These are phyloP conservation scores for Hofmannophila pseudospretella DNA, from an alignment of 2,888 invertebrate genomes.

Conservation along the genomic window DNA sequence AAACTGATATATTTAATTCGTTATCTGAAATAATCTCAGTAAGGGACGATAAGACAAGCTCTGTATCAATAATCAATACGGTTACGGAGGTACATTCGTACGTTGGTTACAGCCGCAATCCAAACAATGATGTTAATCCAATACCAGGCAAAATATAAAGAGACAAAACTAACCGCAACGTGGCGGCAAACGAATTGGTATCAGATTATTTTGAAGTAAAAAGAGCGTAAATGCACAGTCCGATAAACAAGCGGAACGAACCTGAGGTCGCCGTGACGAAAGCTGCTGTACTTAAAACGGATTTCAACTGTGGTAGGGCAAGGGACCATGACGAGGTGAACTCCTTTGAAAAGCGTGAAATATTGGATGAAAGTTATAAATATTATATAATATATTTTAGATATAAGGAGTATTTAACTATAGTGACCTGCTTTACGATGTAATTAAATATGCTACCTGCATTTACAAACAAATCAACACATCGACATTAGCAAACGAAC, in stretches of 20 bases:
- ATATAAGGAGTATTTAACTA: no score
- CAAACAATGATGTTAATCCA: slow-evolving; percentile 32
- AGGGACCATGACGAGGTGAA: slow-evolving; percentile 1
- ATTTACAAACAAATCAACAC: no score
- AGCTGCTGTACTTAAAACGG: slow-evolving; percentile 21
- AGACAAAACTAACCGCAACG: slow-evolving; percentile 35
- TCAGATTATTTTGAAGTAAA: slow-evolving; percentile 54
- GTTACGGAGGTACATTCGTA: slow-evolving; percentile 18
- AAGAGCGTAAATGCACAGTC: slow-evolving; percentile 54
- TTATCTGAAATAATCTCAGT: slow-evolving; percentile 20
- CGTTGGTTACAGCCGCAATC: slow-evolving; percentile 21
- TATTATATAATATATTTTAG: no score
- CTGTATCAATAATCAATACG: slow-evolving; percentile 36
- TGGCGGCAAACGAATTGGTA: slow-evolving; percentile 34
- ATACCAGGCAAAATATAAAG: slow-evolving; percentile 24
- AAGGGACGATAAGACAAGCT: slow-evolving; percentile 23
- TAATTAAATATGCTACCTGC: no score
- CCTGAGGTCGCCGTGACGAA: slow-evolving; percentile 46
- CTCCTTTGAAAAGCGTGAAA: slow-evolving; percentile 1
- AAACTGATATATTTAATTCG: slow-evolving; percentile 5
- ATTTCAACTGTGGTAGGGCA: background rate
- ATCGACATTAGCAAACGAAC: no score
- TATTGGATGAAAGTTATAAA: background rate
- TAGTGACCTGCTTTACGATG: no score
- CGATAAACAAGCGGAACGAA: slow-evolving; percentile 54